These are phyloP conservation scores for Myrmecobius fasciatus DNA, from an alignment of 2,113 vertebrate genomes.

Conservation along the genomic window DNA sequence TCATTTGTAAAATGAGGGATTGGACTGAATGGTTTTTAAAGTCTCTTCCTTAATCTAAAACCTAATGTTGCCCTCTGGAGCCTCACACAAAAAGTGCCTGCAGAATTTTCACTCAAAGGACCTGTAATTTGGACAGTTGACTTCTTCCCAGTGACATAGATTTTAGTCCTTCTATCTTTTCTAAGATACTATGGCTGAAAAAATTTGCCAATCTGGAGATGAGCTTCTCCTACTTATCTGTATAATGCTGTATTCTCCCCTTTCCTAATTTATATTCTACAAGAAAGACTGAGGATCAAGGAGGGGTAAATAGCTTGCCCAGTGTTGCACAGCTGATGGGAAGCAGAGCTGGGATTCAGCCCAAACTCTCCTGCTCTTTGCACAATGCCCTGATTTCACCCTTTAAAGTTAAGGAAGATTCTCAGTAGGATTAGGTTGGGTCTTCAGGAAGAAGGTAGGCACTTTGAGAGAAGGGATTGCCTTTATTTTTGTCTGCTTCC, in stretches of 20 bases:
- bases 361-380: neutral
- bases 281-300: neutral
- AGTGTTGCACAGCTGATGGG: neutral
- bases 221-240: neutral
- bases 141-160: neutral
- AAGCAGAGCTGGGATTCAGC: neutral
- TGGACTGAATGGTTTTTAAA: neutral
- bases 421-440: too few relatives aligned
- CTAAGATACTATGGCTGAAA: neutral
- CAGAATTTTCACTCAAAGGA: neutral
- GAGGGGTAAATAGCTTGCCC: neutral
- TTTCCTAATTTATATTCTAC: neutral
- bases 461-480: neutral
- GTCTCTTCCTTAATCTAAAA: neutral
- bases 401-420: neutral
- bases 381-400: neutral
- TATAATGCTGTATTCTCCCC: neutral
- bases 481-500: neutral
- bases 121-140: neutral
- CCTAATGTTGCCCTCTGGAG: neutral
- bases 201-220: neutral
- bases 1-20: neutral
- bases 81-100: neutral
- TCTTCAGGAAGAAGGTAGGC: neutral
- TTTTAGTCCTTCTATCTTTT: neutral